phyloP scores from a whole-genome alignment of 2,113 vertebrate genomes.

The Paramisgurnus dabryanus region DNA sequence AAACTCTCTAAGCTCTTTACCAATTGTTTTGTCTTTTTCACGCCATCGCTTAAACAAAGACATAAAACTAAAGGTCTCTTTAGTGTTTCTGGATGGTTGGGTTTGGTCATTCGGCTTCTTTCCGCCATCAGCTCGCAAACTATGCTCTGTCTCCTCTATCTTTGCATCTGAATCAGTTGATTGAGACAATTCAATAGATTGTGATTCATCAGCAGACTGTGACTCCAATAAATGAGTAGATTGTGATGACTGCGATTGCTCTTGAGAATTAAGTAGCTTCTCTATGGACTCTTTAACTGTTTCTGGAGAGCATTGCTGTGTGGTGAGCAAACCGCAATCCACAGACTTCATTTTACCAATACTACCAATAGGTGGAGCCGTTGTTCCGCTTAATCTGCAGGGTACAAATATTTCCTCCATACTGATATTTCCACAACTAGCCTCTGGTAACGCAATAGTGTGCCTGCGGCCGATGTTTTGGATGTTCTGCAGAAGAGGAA shows the following conservation, averaged over 20 bases:
- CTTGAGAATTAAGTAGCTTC: neutral
- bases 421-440: constrained; percentile 44
- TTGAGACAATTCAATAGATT: constrained; percentile 6
- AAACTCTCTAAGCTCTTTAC: constrained; percentile 62
- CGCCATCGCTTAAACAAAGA: constrained; percentile 72
- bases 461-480: constrained; percentile 64
- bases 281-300: neutral
- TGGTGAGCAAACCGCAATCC: constrained; percentile 22
- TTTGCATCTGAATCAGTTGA: constrained; percentile 2
- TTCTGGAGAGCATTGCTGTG: constrained; percentile 13
- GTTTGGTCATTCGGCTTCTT: constrained; percentile 47
- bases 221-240: neutral
- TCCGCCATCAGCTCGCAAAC: constrained; percentile 16
- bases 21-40: constrained; percentile 61
- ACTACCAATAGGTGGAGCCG: constrained; percentile 36
- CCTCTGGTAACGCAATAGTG: constrained; percentile 58
- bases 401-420: constrained; percentile 50
- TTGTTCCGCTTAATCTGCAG: constrained; percentile 1
- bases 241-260: neutral
- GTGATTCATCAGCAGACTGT: neutral
- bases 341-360: constrained; percentile 50
- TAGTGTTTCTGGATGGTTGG: constrained; percentile 39
- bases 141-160: constrained; percentile 28
- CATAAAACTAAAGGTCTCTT: constrained; percentile 62
- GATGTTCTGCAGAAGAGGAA: constrained; percentile 27